Evolutionary conservation across 2,797 vertebrate genomes (phyloP).

Genomic region (Melanotaenia trifasciata): DNA sequence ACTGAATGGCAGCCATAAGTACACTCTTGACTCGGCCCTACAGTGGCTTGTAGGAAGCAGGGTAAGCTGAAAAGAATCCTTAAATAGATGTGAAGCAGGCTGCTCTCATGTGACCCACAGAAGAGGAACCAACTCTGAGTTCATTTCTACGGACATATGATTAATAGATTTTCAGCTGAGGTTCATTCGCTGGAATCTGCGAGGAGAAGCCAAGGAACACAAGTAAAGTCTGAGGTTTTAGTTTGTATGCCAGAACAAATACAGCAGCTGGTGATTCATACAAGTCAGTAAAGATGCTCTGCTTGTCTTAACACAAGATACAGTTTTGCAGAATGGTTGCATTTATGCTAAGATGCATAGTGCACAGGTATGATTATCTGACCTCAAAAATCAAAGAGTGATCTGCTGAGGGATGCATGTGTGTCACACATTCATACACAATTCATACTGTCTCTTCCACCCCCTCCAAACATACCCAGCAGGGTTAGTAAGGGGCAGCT

Average conservation of each 20-base stretch:
- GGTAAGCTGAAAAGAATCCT: conserved; percentile 47
- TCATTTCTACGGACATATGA: conserved; percentile 5
- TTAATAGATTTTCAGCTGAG: conserved; percentile 9
- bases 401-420: conserved; percentile 1
- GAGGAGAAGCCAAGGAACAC: conserved; percentile 8
- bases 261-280: conserved; percentile 32
- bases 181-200: neutral
- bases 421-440: conserved; percentile 50
- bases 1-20: conserved; percentile 49
- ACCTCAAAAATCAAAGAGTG: conserved; percentile 4
- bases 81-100: conserved; percentile 31
- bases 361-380: neutral
- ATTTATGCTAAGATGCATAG: neutral
- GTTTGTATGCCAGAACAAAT: conserved; percentile 32
- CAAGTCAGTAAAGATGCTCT: conserved; percentile 50
- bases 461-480: conserved; percentile 52
- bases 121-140: conserved; percentile 17
- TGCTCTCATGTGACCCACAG: conserved; percentile 36
- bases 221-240: neutral
- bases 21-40: conserved; percentile 38
- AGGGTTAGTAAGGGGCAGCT: conserved; percentile 51
- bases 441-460: conserved; percentile 44
- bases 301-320: conserved; percentile 36
- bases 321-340: neutral
- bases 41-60: conserved; percentile 29